Base-by-base conservation (phyloP, 2,113 vertebrate species). In the Poeciliopsis prolifica region DNA sequence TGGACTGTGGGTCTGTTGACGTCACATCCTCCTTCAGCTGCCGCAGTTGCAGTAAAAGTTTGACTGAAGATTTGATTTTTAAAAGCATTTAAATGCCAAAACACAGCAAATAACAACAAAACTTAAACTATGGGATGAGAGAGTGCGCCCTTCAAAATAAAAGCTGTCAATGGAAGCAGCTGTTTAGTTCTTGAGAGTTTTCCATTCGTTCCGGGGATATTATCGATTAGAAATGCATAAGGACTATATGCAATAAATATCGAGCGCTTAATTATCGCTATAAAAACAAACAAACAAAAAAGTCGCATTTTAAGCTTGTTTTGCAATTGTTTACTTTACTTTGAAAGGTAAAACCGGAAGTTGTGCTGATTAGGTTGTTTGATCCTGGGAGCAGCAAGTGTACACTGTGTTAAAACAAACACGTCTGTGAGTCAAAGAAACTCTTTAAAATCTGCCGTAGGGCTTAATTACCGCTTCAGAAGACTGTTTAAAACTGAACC, bases 11-110 rank as follows among this genome's bases (percentile, higher is more conserved):
- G 76, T 78, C 70, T 70, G 30, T 61, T 13, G 11, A 84, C 92
- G 93, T 94, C 93, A 94, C 68, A 89, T 94, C 93, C 94, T 90
- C 71, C 82, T 77, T 44, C 29, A 79, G 60, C 1, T 76, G 77
- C 75, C 75, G 88, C 86, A 60, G 72, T 83, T 84, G 88, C 87
- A 82, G 78, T 40, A 1, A 29, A 28, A 44, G 63, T n/a, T 31
- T 60, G 19, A 70, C 64, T 31, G 78, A 28, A 29, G n/a, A 68
- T 44, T 13, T 75, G 1, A 26, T 48, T 77, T 33, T 33, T 74
- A 75, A 58, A 30, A 3, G 29, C 2, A 29, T 29, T 29, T 29
- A 29, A 29, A 29, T 30, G n/a, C 65, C 6, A 44, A 5, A 26
- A 37, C 65, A 11, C 51, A n/a, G 51, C 2, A 24, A 58, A 58